A percentile compares a stretch with the other conserved stretches of the same genome.
Evolutionary conservation across 1,140 invertebrate genomes (phyloP).

Genomic region (Danaus plexippus): DNA sequence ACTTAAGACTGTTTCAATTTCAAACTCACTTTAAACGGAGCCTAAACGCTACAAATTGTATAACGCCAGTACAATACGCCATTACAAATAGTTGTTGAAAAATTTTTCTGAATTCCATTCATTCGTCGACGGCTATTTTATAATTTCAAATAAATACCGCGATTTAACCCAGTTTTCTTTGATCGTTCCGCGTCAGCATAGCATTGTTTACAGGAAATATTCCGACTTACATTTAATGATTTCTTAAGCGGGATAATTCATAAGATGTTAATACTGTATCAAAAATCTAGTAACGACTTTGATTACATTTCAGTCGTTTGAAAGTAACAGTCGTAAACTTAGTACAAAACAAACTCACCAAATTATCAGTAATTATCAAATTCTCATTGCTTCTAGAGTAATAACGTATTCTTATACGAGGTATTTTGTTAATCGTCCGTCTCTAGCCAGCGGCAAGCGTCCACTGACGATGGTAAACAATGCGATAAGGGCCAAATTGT

Average conservation of each 20-base stretch:
- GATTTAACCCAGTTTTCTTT: conserved; percentile 43
- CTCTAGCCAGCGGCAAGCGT: conserved; percentile 25
- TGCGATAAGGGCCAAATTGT: conserved; percentile 39
- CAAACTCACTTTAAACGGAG: no score
- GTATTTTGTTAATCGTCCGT: conserved; percentile 43
- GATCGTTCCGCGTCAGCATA: conserved; percentile 29
- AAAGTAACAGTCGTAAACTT: no score
- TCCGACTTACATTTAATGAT: conserved; percentile 5
- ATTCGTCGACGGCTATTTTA: conserved; percentile 19
- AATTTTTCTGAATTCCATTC: conserved; percentile 1
- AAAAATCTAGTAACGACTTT: no score
- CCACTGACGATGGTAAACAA: conserved; percentile 55
- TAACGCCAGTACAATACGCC: no score
- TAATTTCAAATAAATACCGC: conserved; percentile 33
- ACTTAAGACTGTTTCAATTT: no score
- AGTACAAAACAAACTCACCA: conserved; percentile 39
- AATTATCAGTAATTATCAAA: conserved; percentile 39
- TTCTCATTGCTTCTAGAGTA: conserved; percentile 52
- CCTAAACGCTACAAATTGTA: no score
- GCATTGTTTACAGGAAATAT: conserved; percentile 17
- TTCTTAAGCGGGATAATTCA: no score
- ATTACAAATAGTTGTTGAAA: background rate
- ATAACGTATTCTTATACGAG: conserved; percentile 54
- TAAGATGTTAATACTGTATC: no score
- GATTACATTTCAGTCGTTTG: no score